Conservation (phyloP, 1,140 invertebrate genomes). For the Pogonus chalceus region DNA sequence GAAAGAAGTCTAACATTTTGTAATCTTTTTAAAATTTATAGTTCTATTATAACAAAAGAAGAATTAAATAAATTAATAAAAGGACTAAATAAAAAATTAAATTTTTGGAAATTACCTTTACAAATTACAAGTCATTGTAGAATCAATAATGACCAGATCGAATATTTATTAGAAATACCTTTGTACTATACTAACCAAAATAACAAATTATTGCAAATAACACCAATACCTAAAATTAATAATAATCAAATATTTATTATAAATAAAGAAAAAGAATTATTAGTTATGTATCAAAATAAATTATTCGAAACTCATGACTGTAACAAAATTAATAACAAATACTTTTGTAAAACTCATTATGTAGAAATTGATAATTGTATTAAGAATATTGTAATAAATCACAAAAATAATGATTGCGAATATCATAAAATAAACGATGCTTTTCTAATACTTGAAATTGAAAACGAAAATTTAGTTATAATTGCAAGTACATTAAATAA, state of each 20-base stretch:
- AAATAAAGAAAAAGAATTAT: not conserved
- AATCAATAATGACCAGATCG: too few relatives aligned
- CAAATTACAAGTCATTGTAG: too few relatives aligned
- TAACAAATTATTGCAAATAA: slow-evolving; percentile 1
- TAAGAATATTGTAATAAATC: not conserved
- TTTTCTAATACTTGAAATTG: not conserved
- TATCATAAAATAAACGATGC: slow-evolving; percentile 2
- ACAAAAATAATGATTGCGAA: not conserved
- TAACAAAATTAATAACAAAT: not conserved
- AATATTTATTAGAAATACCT: too few relatives aligned
- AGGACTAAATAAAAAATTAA: too few relatives aligned
- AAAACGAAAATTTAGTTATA: not conserved
- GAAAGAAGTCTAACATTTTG: too few relatives aligned
- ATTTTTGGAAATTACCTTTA: too few relatives aligned
- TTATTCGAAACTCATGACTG: not conserved
- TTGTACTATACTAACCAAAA: not conserved
- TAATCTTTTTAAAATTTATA: too few relatives aligned
- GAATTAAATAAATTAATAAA: too few relatives aligned
- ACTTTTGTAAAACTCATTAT: slow-evolving; percentile 4
- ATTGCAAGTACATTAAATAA: not conserved
- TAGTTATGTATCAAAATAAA: not conserved
- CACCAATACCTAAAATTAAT: not conserved
- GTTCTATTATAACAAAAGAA: too few relatives aligned
- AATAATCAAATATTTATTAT: not conserved
- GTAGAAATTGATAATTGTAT: slow-evolving; percentile 1